A percentile compares a stretch with the other conserved stretches of the same genome.
Conservation (phyloP, 64 coral and sea anemone genomes). For the Catalaphyllia jardinei region DNA sequence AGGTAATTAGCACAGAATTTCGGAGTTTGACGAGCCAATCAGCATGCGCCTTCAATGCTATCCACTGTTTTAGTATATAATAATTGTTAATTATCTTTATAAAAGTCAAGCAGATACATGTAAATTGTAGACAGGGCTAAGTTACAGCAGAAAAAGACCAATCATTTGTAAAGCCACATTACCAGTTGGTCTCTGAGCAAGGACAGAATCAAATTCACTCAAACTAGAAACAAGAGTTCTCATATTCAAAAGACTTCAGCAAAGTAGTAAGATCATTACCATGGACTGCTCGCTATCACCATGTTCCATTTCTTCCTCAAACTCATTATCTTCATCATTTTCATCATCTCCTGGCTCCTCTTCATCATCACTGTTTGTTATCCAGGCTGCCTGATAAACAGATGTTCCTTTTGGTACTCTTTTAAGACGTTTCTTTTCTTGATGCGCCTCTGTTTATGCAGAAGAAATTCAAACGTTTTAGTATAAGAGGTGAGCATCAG, state of each 20-base stretch:
- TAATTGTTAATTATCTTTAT: too few relatives aligned
- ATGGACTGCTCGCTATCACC: conserved; percentile 79
- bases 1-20: too few relatives aligned
- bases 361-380: conserved; percentile 74
- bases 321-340: conserved; percentile 45
- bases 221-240: too few relatives aligned
- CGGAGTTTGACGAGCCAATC: too few relatives aligned
- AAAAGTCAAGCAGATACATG: too few relatives aligned
- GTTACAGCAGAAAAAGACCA: neutral
- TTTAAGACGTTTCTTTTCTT: conserved; percentile 57
- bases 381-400: conserved; percentile 93
- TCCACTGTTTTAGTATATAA: too few relatives aligned
- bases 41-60: too few relatives aligned
- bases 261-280: conserved; percentile 9
- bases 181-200: neutral
- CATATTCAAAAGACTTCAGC: neutral
- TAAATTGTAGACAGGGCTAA: neutral
- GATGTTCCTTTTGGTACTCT: conserved; percentile 94
- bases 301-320: conserved; percentile 63
- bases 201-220: too few relatives aligned
- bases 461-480: neutral
- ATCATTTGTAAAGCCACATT: neutral
- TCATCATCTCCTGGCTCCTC: conserved; percentile 40
- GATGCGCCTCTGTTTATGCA: conserved; percentile 3
- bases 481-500: neutral